phyloP scores from a whole-genome alignment of 2,113 vertebrate species.

The Aspidoscelis tigris region DNA sequence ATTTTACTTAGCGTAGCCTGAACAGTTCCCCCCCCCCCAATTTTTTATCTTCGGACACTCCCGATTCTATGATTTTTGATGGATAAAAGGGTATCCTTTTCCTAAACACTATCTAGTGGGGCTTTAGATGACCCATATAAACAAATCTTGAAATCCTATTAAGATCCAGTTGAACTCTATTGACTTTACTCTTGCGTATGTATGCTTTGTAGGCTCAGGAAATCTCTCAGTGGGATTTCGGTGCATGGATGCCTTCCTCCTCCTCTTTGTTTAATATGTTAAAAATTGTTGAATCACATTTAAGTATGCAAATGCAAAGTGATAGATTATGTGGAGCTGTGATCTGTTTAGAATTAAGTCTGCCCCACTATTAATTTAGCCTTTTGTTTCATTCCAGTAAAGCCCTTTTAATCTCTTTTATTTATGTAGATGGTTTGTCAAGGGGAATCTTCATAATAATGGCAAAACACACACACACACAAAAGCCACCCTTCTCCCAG shows the following conservation, averaged over 20 bases:
- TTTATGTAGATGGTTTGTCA: conserved; percentile 54
- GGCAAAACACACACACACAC: neutral
- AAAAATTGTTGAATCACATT: conserved; percentile 54
- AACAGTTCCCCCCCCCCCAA: no score
- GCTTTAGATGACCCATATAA: neutral
- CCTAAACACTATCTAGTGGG: neutral
- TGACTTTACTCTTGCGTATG: neutral
- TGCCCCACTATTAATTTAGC: conserved; percentile 54
- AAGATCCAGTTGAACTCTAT: neutral
- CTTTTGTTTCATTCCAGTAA: conserved; percentile 49
- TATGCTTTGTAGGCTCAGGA: neutral
- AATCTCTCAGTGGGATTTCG: neutral
- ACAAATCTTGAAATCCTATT: neutral
- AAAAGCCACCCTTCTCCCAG: conserved; percentile 21
- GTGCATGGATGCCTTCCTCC: conserved; percentile 34
- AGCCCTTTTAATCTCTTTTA: conserved; percentile 38
- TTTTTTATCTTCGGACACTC: neutral
- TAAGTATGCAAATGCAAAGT: conserved; percentile 64
- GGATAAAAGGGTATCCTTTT: neutral
- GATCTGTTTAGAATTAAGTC: conserved; percentile 53
- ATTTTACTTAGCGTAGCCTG: no score
- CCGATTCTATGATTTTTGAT: neutral
- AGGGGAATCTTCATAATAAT: conserved; percentile 52
- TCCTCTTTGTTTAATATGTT: conserved; percentile 37
- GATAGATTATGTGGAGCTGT: conserved; percentile 52